Conservation (phyloP, 2,797 vertebrate genomes). For the Sebastes trivittatus region DNA sequence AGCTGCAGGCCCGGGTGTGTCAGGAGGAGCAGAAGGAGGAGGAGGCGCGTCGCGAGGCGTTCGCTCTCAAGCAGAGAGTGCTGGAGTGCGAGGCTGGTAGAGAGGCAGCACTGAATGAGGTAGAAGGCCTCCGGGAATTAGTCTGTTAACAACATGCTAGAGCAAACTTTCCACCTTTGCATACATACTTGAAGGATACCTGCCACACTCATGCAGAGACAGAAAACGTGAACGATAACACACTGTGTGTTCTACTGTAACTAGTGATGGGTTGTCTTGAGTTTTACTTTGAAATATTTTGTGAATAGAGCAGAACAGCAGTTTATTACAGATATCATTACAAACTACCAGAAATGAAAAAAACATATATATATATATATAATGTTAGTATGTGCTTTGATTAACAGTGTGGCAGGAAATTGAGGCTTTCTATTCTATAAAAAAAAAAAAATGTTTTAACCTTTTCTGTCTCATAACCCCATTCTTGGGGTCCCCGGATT, state of each 20-base stretch:
- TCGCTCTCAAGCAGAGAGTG: conserved; percentile 76
- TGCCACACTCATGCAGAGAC: conserved; percentile 1
- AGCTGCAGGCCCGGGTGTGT: conserved; percentile 77
- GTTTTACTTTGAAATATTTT: background rate
- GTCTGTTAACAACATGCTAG: conserved; percentile 38
- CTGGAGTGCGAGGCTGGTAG: conserved; percentile 78
- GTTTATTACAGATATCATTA: background rate
- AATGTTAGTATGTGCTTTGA: background rate
- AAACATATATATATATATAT: background rate
- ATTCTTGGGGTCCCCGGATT: conserved; percentile 15
- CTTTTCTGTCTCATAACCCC: background rate
- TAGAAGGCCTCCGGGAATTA: conserved; percentile 51
- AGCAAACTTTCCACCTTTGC: conserved; percentile 45
- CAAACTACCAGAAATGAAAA: background rate
- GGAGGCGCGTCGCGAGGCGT: conserved; percentile 74
- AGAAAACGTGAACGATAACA: conserved; percentile 1
- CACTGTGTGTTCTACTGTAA: background rate
- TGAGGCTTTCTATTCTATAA: background rate
- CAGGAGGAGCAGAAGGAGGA: conserved; percentile 80
- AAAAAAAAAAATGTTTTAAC: background rate
- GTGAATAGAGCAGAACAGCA: background rate
- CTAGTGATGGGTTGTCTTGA: background rate
- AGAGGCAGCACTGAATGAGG: conserved; percentile 83
- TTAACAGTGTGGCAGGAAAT: background rate
- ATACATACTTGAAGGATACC: conserved; percentile 33